Base-by-base conservation (phyloP, 2,797 vertebrate species). In the Amniataba percoides region DNA sequence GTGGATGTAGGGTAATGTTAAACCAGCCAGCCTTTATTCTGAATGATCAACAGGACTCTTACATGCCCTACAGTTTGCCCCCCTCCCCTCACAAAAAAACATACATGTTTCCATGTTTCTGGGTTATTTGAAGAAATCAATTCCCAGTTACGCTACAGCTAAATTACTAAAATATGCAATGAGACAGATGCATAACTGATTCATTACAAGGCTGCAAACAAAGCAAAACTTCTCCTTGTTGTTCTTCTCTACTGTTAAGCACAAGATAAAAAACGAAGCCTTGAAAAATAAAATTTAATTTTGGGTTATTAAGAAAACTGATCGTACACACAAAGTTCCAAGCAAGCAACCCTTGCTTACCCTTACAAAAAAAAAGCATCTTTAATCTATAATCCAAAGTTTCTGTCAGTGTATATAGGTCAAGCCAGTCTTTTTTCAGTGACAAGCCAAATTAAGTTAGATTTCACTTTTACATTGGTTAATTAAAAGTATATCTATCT, bases 101-200 rank as follows among this genome's bases (percentile, higher is more conserved):
- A 56, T 43, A 39, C 46, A 42, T 53, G 42, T n/a, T 49, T 64
- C 23, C 39, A 5, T 61, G 43, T 80, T 65, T 81, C 27, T 42
- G 46, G 69, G 71, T 82, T 82, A 78, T 72, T 84, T 79, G 61
- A 78, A 69, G 74, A 65, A 77, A 65, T 80, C 48, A 60, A 67
- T 75, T 81, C 67, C 56, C 79, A 64, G 74, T 74, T 69, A 60
- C 57, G 27, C 71, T 74, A 31, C 3, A 31, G 5, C 14, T n/a
- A 12, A 77, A 88, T 86, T 74, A 81, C 80, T 67, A 62, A 81
- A 85, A 78, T 64, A 73, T 74, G 63, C 67, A 52, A 73, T 56
- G 25, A 78, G 71, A 82, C 65, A 74, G 62, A 72, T 58, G 34
- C 71, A 78, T 82, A 55, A 78, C 87, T 78, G 42, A 84, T 80